These are phyloP conservation scores for Cheilosia vernalis DNA, from an alignment of 2,888 invertebrate species.

Conservation along the genomic window DNA sequence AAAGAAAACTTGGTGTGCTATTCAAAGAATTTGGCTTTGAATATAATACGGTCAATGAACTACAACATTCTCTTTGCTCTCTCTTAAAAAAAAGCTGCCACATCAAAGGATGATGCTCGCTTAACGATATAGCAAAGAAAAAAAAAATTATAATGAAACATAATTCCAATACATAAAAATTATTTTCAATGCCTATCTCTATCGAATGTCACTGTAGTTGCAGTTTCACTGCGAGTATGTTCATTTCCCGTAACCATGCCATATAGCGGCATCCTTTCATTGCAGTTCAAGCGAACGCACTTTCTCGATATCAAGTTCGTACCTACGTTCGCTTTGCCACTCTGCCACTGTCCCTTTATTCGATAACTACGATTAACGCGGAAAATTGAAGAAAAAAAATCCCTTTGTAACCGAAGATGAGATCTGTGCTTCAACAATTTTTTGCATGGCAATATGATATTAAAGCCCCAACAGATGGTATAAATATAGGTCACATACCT, in stretches of 20 bases:
- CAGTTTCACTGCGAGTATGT: slow-evolving; percentile 6
- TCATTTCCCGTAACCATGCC: slow-evolving; percentile 7
- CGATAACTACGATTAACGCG: slow-evolving; percentile 15
- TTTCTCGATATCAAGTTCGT: slow-evolving; percentile 60
- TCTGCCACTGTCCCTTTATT: slow-evolving; percentile 8
- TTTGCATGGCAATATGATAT: slow-evolving; percentile 61
- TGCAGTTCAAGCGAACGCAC: slow-evolving; percentile 55
- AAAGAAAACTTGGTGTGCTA: too few species aligned
- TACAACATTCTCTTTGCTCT: too few species aligned
- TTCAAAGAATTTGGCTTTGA: too few species aligned
- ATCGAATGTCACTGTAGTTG: slow-evolving; percentile 2
- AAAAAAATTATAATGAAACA: slow-evolving; percentile 2
- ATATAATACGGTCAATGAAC: too few species aligned
- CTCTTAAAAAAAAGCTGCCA: slow-evolving; percentile 2
- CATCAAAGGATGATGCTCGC: slow-evolving; percentile 19
- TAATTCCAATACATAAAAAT: slow-evolving; percentile 9
- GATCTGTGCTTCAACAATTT: slow-evolving; percentile 52
- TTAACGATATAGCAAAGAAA: neutral
- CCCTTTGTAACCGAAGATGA: slow-evolving; percentile 56
- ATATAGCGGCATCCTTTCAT: slow-evolving; percentile 56
- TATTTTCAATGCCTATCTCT: neutral
- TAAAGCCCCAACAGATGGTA: slow-evolving; percentile 46
- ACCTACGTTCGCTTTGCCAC: slow-evolving; percentile 12
- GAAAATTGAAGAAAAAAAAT: slow-evolving; percentile 51
- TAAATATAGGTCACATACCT: slow-evolving; percentile 67